Conservation (phyloP, 1,140 invertebrate species). For the Pararge aegeria region DNA sequence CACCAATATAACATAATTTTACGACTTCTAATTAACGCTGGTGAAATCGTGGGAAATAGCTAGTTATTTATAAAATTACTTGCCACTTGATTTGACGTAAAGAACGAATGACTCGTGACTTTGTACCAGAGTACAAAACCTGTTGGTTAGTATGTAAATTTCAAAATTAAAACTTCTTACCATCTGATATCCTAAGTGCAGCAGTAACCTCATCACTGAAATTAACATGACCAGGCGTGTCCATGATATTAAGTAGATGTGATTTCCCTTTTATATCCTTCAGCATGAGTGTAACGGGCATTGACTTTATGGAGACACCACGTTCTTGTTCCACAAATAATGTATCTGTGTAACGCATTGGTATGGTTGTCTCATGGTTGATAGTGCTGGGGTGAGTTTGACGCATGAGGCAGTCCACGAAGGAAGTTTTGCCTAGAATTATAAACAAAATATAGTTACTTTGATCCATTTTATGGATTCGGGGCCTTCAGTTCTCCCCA, state of each 20-base stretch:
- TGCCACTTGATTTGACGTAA: too few species aligned
- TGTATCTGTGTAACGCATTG: conserved; percentile 96
- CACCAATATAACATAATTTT: too few species aligned
- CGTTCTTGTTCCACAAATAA: conserved; percentile 98
- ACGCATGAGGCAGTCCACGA: conserved; percentile 97
- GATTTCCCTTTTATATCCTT: conserved; percentile 97
- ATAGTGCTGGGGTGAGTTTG: conserved; percentile 97
- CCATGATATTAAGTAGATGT: conserved; percentile 97
- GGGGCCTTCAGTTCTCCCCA: too few species aligned
- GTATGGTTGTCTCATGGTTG: conserved; percentile 79
- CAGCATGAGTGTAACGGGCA: conserved; percentile 95
- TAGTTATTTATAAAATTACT: too few species aligned
- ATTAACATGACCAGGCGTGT: conserved; percentile 99
- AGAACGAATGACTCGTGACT: too few species aligned
- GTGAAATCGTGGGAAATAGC: too few species aligned
- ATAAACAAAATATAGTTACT: conserved; percentile 9
- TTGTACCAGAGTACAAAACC: too few species aligned
- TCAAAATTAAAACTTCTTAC: conserved; percentile 71
- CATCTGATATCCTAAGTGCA: conserved; percentile 97
- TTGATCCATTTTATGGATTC: too few species aligned
- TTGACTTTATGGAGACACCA: conserved; percentile 98
- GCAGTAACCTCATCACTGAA: conserved; percentile 99
- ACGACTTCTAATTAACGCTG: too few species aligned
- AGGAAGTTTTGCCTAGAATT: conserved; percentile 91
- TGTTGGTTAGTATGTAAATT: too few species aligned